Evolutionary conservation across 2,113 vertebrate genomes (phyloP).

Genomic region (Poeciliopsis retropinna): DNA sequence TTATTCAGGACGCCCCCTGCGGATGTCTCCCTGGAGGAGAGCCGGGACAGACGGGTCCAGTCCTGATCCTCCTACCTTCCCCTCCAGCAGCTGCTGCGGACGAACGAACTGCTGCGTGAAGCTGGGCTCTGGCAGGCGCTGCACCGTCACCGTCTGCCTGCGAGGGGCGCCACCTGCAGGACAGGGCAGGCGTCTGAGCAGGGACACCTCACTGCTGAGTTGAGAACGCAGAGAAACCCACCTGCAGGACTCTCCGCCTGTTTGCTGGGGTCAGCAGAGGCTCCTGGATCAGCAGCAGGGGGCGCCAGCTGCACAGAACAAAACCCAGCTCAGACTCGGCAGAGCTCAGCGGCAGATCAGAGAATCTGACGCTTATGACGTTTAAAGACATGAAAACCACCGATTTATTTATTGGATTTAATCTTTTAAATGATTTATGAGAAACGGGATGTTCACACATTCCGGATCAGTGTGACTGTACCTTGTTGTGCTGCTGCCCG

Average conservation of each 20-base stretch:
- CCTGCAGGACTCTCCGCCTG: conserved; percentile 76
- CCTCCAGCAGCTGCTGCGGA: conserved; percentile 89
- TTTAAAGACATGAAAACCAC: background rate
- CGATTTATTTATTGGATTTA: background rate
- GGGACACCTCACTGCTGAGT: too few relatives aligned
- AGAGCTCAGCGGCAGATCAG: background rate
- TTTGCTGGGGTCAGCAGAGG: conserved; percentile 67
- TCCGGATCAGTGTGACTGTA: conserved; percentile 11
- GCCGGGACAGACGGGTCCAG: background rate
- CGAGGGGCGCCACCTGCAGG: conserved; percentile 54
- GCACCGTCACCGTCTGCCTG: conserved; percentile 74
- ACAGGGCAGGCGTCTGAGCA: background rate
- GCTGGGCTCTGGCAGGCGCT: conserved; percentile 78
- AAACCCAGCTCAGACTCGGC: background rate
- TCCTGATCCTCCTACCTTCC: conserved; percentile 81
- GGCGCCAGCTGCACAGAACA: conserved; percentile 73
- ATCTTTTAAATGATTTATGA: background rate
- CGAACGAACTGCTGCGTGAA: conserved; percentile 87
- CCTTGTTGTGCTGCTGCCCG: conserved; percentile 64
- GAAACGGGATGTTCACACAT: background rate
- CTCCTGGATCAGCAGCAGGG: conserved; percentile 75
- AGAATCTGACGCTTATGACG: background rate
- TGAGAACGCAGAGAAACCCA: conserved; percentile 14
- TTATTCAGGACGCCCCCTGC: too few relatives aligned
- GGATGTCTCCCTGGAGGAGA: too few relatives aligned